phyloP scores from a whole-genome alignment of 2,797 vertebrate species.

The Galago senegalensis region DNA sequence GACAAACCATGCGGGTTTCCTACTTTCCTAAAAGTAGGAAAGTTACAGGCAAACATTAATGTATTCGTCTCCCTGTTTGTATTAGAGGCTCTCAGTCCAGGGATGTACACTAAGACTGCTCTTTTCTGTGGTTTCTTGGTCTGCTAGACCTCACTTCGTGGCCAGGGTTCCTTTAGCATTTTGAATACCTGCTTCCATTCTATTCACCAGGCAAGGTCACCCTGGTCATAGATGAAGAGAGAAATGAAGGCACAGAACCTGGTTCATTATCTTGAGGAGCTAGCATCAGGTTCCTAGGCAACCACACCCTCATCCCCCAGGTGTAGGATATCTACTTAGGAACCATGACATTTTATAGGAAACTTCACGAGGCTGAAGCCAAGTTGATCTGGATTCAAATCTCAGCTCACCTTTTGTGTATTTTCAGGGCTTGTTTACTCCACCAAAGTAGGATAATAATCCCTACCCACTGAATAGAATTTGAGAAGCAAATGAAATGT shows the following conservation, averaged over 20 bases:
- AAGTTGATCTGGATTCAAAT: conserved; percentile 1
- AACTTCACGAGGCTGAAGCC: neutral
- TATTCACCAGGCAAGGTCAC: neutral
- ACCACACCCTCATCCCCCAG: neutral
- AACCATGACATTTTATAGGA: neutral
- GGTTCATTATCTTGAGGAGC: neutral
- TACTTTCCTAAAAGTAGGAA: neutral
- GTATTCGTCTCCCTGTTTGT: neutral
- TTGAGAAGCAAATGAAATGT: neutral
- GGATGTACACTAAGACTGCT: neutral
- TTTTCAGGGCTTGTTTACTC: conserved; percentile 30
- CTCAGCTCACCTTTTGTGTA: neutral
- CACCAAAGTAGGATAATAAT: neutral
- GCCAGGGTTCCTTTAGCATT: neutral
- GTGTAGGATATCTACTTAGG: neutral
- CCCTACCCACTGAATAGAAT: neutral
- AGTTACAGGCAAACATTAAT: neutral
- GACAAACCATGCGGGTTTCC: neutral
- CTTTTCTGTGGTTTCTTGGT: neutral
- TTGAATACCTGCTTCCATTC: neutral
- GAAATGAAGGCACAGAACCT: neutral
- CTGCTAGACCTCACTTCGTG: neutral
- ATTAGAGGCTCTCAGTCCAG: neutral
- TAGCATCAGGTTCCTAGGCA: neutral
- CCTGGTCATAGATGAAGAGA: neutral